Conservation (phyloP, 2,113 vertebrate species). For the Colinus virginianus region DNA sequence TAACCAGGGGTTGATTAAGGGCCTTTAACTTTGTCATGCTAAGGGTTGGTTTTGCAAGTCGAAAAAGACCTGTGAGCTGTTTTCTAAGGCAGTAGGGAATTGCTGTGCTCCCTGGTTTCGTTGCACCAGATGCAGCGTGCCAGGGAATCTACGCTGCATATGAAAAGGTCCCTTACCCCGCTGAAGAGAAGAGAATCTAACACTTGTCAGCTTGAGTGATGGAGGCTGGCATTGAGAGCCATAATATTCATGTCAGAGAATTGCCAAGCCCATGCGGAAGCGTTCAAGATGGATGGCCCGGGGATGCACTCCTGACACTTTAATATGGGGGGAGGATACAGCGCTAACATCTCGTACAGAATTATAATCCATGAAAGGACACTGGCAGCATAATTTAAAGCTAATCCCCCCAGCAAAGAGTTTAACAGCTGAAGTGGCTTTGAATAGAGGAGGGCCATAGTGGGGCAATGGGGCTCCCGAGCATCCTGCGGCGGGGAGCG, state of each 20-base stretch:
- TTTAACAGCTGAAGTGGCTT: slow-evolving; percentile 9
- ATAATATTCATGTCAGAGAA: slow-evolving; percentile 77
- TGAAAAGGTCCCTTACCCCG: slow-evolving; percentile 80
- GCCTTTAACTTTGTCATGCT: slow-evolving; percentile 82
- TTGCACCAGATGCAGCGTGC: slow-evolving; percentile 74
- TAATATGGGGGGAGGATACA: slow-evolving; percentile 61
- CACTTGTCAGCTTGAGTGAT: slow-evolving; percentile 71
- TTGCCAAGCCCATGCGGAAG: slow-evolving; percentile 72
- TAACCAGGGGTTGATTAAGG: slow-evolving; percentile 49
- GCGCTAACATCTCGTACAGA: slow-evolving; percentile 27
- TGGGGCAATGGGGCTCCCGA: background rate
- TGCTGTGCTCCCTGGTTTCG: slow-evolving; percentile 59
- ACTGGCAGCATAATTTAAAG: slow-evolving; percentile 28
- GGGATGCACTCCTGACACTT: slow-evolving; percentile 65
- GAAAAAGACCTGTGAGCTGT: slow-evolving; percentile 78
- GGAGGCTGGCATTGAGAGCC: slow-evolving; percentile 70
- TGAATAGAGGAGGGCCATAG: background rate
- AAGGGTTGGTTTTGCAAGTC: slow-evolving; percentile 77
- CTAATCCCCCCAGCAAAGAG: background rate
- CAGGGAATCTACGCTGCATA: slow-evolving; percentile 81
- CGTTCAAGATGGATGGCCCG: slow-evolving; percentile 70
- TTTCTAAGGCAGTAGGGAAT: slow-evolving; percentile 73
- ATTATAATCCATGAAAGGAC: slow-evolving; percentile 65
- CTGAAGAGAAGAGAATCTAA: slow-evolving; percentile 67
- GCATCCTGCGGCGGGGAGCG: background rate